Percentiles rank a stretch among this genome's conserved stretches.
phyloP scores from a whole-genome alignment of 2,888 invertebrate species.

The Heterodera filipjevi region DNA sequence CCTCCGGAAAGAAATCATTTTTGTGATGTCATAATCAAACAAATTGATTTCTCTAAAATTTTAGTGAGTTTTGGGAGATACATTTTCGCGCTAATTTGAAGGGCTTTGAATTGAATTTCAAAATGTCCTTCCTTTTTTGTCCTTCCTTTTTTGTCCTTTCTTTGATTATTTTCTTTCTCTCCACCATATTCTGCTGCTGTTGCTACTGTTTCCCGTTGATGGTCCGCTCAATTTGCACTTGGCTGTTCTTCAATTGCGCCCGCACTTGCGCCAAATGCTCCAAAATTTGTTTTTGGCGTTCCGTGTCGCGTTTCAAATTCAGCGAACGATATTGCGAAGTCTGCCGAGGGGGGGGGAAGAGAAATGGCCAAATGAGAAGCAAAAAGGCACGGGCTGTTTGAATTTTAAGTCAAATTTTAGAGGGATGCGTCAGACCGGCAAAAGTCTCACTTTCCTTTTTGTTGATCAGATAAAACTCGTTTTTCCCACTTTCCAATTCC shows the following conservation, averaged over 20 bases:
- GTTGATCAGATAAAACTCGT: no score
- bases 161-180: not conserved
- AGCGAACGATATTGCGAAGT: slow-evolving; percentile 42
- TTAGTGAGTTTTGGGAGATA: no score
- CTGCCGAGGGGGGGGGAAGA: slow-evolving; percentile 31
- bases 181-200: slow-evolving; percentile 32
- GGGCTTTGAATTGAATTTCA: no score
- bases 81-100: no score
- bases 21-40: no score
- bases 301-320: slow-evolving; percentile 40
- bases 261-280: slow-evolving; percentile 41
- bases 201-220: slow-evolving; percentile 26
- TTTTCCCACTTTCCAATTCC: no score
- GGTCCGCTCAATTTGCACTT: slow-evolving; percentile 39
- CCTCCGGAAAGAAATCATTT: not conserved
- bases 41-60: no score
- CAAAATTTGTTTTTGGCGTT: slow-evolving; percentile 40
- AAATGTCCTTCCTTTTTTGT: not conserved
- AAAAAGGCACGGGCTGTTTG: not conserved
- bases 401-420: not conserved
- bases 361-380: not conserved
- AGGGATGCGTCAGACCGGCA: not conserved
- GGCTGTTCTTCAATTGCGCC: slow-evolving; percentile 39
- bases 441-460: not conserved
- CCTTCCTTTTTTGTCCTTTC: not conserved